Evolutionary conservation across 2,888 invertebrate genomes (phyloP), one percentile per base, ranked within the genome.

Genomic region (Nephrotoma appendiculata): DNA sequence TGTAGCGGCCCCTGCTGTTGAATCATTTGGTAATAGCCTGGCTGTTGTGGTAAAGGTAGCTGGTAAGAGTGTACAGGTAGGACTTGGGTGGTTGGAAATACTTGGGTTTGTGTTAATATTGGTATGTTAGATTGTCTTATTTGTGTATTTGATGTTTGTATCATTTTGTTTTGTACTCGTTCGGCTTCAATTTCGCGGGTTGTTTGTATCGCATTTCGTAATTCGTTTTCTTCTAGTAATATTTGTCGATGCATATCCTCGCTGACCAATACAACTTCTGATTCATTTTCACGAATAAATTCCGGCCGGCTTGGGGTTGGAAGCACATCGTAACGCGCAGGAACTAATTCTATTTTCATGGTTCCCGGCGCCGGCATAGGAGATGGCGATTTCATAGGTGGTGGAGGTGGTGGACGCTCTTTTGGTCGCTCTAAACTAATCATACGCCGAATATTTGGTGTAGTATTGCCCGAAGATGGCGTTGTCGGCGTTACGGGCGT

Each of bases 391-490:
- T 86, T 45, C 31, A 86, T 45, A 2, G 91, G 89, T 12, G 92
- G 92, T 48, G 92, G 92, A n/a, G 91, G 91, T 11, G 92, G 92
- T 3, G 92, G 92, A 87, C 91, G 90, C 11, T 91, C 91, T 41
- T 89, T 89, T 3, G 92, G 92, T 5, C 92, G 89, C 15, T 83
- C 43, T 89, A 90, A 87, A 48, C 90, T 90, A 0, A 89, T 90
- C 31, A 44, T 44, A 45, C 90, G 48, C 87, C 89, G 90, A 42
- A 88, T 87, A 48, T 86, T 71, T 19, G 31, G 71, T 31, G 7
- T 87, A n/a, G 57, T 15, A 41, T 57, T 84, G 6, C 87, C 84
- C 11, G 85, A 85, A 3, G 83, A 86, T 86, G 87, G 86, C 11
- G 86, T 86, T 41, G 87, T 83, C n/a, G 88, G 87, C 0, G 89